These are phyloP conservation scores for Phymorhynchus buccinoides DNA, from an alignment of 1,140 invertebrate species.

Conservation along the genomic window DNA sequence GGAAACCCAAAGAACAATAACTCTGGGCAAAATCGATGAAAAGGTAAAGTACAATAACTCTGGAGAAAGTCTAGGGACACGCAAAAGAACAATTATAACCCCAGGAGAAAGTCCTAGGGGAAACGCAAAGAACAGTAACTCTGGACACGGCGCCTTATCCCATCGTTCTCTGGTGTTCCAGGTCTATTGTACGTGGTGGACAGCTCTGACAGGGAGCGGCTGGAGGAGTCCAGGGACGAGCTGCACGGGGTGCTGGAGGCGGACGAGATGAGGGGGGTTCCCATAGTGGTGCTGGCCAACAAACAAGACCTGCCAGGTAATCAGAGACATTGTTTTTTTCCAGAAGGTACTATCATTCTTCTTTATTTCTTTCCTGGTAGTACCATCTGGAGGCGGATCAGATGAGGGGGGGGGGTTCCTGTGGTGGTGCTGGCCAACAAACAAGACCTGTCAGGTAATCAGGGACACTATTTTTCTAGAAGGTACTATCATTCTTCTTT, in stretches of 20 bases:
- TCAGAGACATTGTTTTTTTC: background rate
- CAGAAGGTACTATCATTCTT: no score
- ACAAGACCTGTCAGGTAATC: conserved; percentile 79
- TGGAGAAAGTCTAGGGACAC: no score
- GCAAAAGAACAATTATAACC: no score
- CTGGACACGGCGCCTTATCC: no score
- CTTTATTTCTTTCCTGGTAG: background rate
- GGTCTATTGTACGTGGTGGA: conserved; percentile 97
- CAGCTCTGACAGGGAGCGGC: conserved; percentile 97
- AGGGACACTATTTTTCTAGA: background rate
- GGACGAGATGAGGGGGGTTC: conserved; percentile 96
- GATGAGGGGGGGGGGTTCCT: conserved; percentile 89
- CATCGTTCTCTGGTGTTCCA: background rate
- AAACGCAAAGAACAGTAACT: no score
- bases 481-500: no score
- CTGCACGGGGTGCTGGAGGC: conserved; percentile 82
- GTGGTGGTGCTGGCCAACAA: conserved; percentile 99
- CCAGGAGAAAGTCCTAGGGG: no score
- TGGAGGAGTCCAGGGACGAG: conserved; percentile 95
- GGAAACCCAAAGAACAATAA: no score
- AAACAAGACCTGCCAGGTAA: conserved; percentile 82
- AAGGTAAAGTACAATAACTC: no score
- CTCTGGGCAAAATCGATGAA: no score
- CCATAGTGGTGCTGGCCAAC: conserved; percentile 97
- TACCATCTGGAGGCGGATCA: conserved; percentile 85